These are phyloP conservation scores for Peromyscus nudipes DNA, from an alignment of 2,797 vertebrate species.

Conservation along the genomic window DNA sequence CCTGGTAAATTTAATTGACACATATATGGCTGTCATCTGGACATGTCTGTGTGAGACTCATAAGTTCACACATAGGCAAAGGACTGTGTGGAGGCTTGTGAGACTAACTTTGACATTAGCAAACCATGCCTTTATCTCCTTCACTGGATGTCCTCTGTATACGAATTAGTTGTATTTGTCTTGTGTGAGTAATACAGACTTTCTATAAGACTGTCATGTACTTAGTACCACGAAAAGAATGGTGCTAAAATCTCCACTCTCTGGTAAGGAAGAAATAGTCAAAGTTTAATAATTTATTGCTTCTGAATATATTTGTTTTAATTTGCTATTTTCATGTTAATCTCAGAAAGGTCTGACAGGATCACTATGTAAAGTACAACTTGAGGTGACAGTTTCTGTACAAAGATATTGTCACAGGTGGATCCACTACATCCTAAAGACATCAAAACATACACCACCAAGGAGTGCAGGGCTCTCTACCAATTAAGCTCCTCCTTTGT, in stretches of 20 bases:
- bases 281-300: constrained; percentile 64
- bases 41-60: too few relatives aligned
- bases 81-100: constrained; percentile 51
- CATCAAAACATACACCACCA: not conserved
- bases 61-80: not conserved
- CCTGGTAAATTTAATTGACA: constrained; percentile 61
- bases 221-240: not conserved
- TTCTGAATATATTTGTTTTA: constrained; percentile 75
- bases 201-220: not conserved
- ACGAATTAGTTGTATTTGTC: not conserved
- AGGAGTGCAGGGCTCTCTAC: rapidly evolving
- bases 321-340: constrained; percentile 59
- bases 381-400: constrained; percentile 22
- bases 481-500: constrained; percentile 20
- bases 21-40: not conserved
- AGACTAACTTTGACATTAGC: not conserved
- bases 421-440: constrained; percentile 1
- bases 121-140: not conserved
- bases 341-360: constrained; percentile 54
- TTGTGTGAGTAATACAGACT: not conserved
- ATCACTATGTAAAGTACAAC: constrained; percentile 38
- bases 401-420: constrained; percentile 36
- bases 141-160: not conserved
- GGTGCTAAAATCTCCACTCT: not conserved
- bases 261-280: constrained; percentile 32